Conservation (phyloP, 1,140 invertebrate genomes). For the Bathynomus jamesi region DNA sequence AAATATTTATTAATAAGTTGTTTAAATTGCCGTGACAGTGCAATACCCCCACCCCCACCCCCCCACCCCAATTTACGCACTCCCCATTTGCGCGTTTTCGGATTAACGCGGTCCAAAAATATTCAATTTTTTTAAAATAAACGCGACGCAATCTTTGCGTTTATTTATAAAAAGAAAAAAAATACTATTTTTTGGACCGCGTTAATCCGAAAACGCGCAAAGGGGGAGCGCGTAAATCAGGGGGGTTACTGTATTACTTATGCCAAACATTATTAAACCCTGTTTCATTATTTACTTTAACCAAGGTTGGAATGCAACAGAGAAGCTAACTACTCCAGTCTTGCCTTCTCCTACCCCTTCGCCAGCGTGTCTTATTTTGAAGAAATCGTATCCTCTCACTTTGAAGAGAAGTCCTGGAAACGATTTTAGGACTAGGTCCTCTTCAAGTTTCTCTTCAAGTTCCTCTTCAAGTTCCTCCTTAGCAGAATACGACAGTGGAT, state of each 20-base stretch:
- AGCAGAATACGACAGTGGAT: conserved; percentile 7
- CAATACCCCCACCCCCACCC: background rate
- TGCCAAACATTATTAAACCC: background rate
- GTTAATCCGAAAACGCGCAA: too few species aligned
- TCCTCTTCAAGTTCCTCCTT: background rate
- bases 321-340: background rate
- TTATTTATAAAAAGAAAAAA: background rate
- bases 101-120: too few species aligned
- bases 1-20: background rate
- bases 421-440: background rate
- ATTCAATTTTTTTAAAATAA: too few species aligned
- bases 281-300: background rate
- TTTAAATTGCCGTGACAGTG: background rate
- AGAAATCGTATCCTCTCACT: conserved; percentile 14
- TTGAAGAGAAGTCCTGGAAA: background rate
- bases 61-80: background rate
- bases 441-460: too few species aligned
- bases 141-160: too few species aligned
- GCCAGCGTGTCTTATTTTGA: conserved; percentile 8
- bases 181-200: too few species aligned
- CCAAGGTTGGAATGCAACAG: conserved; percentile 19
- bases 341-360: background rate
- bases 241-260: background rate
- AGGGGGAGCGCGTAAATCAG: too few species aligned
- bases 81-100: too few species aligned